These are phyloP conservation scores for Tetrapedia diversipes DNA, from an alignment of 2,888 invertebrate species.

Conservation along the genomic window DNA sequence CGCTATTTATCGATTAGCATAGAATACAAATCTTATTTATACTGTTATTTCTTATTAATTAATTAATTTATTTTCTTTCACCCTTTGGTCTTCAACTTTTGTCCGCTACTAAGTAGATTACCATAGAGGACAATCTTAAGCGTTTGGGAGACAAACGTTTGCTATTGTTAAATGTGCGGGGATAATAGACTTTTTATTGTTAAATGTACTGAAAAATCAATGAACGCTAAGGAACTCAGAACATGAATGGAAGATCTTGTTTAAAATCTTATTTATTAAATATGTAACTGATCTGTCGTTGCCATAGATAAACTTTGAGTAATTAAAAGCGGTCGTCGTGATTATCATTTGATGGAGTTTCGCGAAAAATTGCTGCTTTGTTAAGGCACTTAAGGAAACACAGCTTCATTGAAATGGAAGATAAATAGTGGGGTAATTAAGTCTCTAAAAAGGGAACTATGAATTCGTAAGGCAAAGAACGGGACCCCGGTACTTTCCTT, in stretches of 20 bases:
- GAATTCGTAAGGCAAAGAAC: background rate
- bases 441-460: background rate
- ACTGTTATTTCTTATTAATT: too few relatives aligned
- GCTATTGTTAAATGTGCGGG: too few relatives aligned
- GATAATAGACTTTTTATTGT: too few relatives aligned
- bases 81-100: too few relatives aligned
- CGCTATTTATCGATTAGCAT: too few relatives aligned
- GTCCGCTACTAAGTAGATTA: too few relatives aligned
- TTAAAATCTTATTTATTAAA: background rate
- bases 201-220: too few relatives aligned
- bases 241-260: background rate
- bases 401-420: background rate
- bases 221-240: too few relatives aligned
- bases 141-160: too few relatives aligned
- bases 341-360: background rate
- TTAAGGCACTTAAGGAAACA: background rate
- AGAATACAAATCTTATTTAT: too few relatives aligned
- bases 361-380: background rate
- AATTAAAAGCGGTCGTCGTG: constrained; percentile 5
- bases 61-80: too few relatives aligned
- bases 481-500: background rate
- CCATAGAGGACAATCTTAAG: too few relatives aligned
- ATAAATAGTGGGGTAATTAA: constrained; percentile 8
- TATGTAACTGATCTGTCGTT: background rate
- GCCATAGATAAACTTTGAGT: background rate